Percentiles rank a stretch among this genome's conserved stretches.
Conservation (phyloP, 1,140 invertebrate species). For the Epicauta chinensis region DNA sequence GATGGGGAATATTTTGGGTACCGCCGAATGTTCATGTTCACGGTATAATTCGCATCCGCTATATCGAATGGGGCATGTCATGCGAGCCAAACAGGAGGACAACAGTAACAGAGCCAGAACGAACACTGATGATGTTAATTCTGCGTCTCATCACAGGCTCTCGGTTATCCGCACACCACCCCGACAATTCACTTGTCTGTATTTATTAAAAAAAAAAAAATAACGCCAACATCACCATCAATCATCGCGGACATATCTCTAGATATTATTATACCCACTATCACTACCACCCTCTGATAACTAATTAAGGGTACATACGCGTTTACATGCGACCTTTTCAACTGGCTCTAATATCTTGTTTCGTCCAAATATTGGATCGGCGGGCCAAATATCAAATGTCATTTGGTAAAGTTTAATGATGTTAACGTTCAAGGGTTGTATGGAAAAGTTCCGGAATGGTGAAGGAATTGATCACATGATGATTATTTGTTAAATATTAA, state of each 20-base stretch:
- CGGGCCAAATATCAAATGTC: slow-evolving; percentile 7
- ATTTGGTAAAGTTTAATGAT: slow-evolving; percentile 9
- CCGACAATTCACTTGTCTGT: no score
- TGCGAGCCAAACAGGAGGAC: slow-evolving; percentile 27
- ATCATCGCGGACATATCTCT: slow-evolving; percentile 1
- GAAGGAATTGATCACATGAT: no score
- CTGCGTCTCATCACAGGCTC: slow-evolving; percentile 22
- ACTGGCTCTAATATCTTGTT: not conserved
- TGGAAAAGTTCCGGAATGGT: no score
- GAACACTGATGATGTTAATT: slow-evolving; percentile 22
- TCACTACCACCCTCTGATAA: slow-evolving; percentile 15
- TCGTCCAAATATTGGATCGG: slow-evolving; percentile 7
- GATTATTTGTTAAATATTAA: no score
- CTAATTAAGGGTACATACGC: slow-evolving; percentile 20
- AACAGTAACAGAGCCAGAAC: slow-evolving; percentile 4
- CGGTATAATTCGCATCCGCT: slow-evolving; percentile 33
- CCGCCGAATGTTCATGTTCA: slow-evolving; percentile 24
- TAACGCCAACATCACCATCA: slow-evolving; percentile 13
- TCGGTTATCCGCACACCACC: slow-evolving; percentile 13
- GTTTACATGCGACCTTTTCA: slow-evolving; percentile 16
- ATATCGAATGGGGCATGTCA: slow-evolving; percentile 33
- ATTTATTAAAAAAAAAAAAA: no score
- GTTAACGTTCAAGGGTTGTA: no score
- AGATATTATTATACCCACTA: not conserved
- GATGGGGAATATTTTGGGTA: slow-evolving; percentile 13